Conservation (phyloP, 1,140 invertebrate genomes). For the Anastrepha ludens region DNA sequence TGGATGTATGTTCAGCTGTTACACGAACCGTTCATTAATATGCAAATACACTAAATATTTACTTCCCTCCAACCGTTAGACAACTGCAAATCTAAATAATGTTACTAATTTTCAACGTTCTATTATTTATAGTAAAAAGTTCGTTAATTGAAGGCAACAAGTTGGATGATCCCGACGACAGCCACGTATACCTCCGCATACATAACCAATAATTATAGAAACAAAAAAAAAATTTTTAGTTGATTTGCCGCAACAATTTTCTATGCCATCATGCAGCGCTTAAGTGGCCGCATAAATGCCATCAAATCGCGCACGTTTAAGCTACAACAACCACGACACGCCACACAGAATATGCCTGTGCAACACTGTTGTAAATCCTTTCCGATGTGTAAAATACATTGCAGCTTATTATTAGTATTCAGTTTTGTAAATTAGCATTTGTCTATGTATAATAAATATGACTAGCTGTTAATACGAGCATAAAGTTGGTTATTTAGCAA, state of each 20-base stretch:
- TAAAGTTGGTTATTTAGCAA: conserved; percentile 26
- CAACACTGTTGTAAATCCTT: background rate
- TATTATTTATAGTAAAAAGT: background rate
- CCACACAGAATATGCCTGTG: background rate
- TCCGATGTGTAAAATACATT: conserved; percentile 9
- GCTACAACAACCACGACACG: background rate
- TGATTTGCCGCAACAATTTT: conserved; percentile 15
- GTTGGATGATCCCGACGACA: background rate
- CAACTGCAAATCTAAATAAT: no score
- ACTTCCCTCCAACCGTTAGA: no score
- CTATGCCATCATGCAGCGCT: background rate
- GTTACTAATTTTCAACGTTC: no score
- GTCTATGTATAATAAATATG: conserved; percentile 20
- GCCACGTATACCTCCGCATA: background rate
- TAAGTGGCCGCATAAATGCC: conserved; percentile 27
- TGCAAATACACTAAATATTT: no score
- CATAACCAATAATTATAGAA: background rate
- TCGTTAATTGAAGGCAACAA: background rate
- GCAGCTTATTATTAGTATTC: background rate
- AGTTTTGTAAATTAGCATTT: conserved; percentile 22
- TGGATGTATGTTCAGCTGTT: no score
- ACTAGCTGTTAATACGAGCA: background rate
- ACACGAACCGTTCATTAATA: no score
- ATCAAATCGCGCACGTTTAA: background rate
- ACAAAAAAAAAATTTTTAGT: background rate